Percentiles rank a stretch among this genome's conserved stretches.
Conservation (phyloP, 35 echinoderm and acorn worm genomes). For the Apostichopus japonicus region DNA sequence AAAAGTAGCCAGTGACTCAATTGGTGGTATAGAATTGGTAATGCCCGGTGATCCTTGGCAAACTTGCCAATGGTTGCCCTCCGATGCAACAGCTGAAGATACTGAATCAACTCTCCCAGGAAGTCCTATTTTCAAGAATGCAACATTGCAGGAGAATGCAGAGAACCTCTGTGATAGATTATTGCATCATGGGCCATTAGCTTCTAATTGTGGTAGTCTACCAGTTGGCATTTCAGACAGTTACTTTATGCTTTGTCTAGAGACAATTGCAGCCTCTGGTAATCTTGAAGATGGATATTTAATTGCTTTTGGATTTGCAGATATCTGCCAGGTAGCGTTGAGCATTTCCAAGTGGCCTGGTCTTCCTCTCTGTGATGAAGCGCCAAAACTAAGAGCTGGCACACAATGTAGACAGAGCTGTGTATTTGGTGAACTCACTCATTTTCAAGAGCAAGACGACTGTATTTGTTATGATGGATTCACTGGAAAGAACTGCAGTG, state of each 20-base stretch:
- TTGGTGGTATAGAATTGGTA: conserved; percentile 38
- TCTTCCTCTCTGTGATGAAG: conserved; percentile 72
- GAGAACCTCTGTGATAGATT: conserved; percentile 47
- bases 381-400: conserved; percentile 62
- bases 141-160: conserved; percentile 42
- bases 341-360: conserved; percentile 78
- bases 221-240: conserved; percentile 38
- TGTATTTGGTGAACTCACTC: conserved; percentile 63
- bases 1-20: conserved; percentile 47
- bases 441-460: neutral
- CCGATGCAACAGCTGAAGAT: conserved; percentile 67
- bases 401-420: conserved; percentile 77
- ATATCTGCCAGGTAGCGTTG: conserved; percentile 75
- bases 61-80: conserved; percentile 70
- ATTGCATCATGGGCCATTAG: conserved; percentile 51
- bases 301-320: conserved; percentile 82
- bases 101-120: neutral
- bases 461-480: conserved; percentile 75
- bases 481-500: conserved; percentile 64
- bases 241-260: conserved; percentile 74
- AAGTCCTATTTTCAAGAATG: conserved; percentile 44
- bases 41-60: conserved; percentile 77
- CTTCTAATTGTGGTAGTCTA: conserved; percentile 50
- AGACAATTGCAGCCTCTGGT: conserved; percentile 56
- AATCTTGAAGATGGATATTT: conserved; percentile 58